phyloP scores from a whole-genome alignment of 2,113 vertebrate genomes.

The Aphyosemion australe region DNA sequence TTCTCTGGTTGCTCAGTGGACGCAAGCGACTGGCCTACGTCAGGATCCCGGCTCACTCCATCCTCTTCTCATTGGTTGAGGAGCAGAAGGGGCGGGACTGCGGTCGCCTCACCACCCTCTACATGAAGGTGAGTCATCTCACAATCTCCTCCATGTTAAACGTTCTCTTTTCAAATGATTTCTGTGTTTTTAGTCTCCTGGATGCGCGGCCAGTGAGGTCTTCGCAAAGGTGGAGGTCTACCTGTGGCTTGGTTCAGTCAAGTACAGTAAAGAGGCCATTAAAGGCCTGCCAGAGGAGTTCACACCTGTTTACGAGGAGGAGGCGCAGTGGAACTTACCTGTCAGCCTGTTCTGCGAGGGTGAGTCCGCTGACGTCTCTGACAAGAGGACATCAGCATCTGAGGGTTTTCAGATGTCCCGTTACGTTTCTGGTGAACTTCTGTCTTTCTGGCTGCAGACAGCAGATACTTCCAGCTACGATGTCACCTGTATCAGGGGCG shows the following conservation, averaged over 20 bases:
- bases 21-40: slow-evolving; percentile 84
- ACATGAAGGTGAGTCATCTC: slow-evolving; percentile 83
- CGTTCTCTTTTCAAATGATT: no score
- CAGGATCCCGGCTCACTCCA: slow-evolving; percentile 84
- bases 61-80: slow-evolving; percentile 91
- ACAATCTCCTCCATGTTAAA: no score
- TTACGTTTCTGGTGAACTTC: background rate
- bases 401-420: background rate
- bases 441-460: slow-evolving; percentile 66
- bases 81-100: slow-evolving; percentile 91
- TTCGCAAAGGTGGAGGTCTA: slow-evolving; percentile 93
- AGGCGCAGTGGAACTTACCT: slow-evolving; percentile 68
- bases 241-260: slow-evolving; percentile 90
- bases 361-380: slow-evolving; percentile 43
- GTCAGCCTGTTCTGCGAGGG: slow-evolving; percentile 83
- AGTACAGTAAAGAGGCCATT: slow-evolving; percentile 85
- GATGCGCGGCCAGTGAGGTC: slow-evolving; percentile 81
- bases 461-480: slow-evolving; percentile 91
- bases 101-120: slow-evolving; percentile 86
- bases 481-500: slow-evolving; percentile 93
- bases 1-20: slow-evolving; percentile 90
- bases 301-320: slow-evolving; percentile 73
- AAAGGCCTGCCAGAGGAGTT: slow-evolving; percentile 85
- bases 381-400: background rate
- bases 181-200: slow-evolving; percentile 75